phyloP scores from a whole-genome alignment of 2,888 invertebrate species.

The Brenthis hecate region DNA sequence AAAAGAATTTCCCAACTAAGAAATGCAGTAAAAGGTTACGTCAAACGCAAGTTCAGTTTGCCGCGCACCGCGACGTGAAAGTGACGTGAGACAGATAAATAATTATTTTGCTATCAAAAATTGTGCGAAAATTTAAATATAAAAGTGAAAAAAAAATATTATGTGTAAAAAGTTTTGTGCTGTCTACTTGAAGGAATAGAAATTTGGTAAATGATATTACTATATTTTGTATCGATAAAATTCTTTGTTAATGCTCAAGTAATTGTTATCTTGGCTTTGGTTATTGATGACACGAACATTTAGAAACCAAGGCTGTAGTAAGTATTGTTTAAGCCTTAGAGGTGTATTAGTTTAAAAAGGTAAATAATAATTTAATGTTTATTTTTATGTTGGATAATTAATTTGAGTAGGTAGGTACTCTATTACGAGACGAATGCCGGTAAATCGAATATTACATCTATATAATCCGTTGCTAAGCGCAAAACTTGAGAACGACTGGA shows the following conservation, averaged over 20 bases:
- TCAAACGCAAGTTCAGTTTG: slow-evolving; percentile 53
- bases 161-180: slow-evolving; percentile 1
- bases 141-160: not conserved
- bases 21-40: slow-evolving; percentile 30
- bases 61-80: slow-evolving; percentile 55
- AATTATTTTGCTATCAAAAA: not conserved
- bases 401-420: not conserved
- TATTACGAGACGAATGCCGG: too few species aligned
- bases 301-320: slow-evolving; percentile 23
- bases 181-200: not conserved
- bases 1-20: not conserved
- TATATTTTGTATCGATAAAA: not conserved
- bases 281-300: slow-evolving; percentile 24
- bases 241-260: slow-evolving; percentile 10
- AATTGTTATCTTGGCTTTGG: slow-evolving; percentile 21
- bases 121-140: slow-evolving; percentile 9
- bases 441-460: too few species aligned
- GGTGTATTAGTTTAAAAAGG: slow-evolving; percentile 11
- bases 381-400: not conserved
- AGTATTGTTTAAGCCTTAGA: slow-evolving; percentile 12
- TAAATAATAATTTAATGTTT: slow-evolving; percentile 7
- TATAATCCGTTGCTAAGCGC: too few species aligned
- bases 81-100: slow-evolving; percentile 55
- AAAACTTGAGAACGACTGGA: too few species aligned
- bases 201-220: not conserved